Evolutionary conservation across 2,888 invertebrate genomes (phyloP), one percentile per base, ranked within the genome.

Genomic region (Sphinx pinastri): DNA sequence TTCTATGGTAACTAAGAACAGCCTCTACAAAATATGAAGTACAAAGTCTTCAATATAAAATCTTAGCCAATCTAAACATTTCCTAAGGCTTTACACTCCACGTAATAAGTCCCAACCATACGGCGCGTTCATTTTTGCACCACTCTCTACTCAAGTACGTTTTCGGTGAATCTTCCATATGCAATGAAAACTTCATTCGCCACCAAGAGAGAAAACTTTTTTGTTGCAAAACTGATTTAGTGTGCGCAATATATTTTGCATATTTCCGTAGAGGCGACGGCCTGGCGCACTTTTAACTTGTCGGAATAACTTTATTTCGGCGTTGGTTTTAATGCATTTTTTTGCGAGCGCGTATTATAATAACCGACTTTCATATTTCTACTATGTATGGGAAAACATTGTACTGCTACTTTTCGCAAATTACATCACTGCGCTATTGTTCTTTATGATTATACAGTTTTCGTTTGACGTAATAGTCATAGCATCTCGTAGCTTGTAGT

Each of bases 231-330:
- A 75, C 76, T 78, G 77, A 78, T 78, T 78, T 82, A 84, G 79
- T 84, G 76, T 79, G 77, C 81, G 82, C 82, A 85, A 84, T 83
- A 86, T 83, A 85, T 85, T 86, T 84, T 76, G 73, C 78, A 78
- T 76, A 76, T 78, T 78, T 78, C 75, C 80, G 57, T 69, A 71
- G 73, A 75, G 74, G 76, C 78, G 75, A 72, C 81, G 76, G 79
- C 76, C 77, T 77, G 77, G 81, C 78, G 81, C 79, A 81, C 81
- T 83, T 85, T 86, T 82, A 82, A 85, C 84, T 86, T 83, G 73
- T 76, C 79, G 77, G 75, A 84, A 84, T 84, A 87, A 90, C 83
- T 85, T 86, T 86, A 88, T 86, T 87, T 83, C 74, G 82, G 84
- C 82, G 83, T 86, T 81, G 81, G 74, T 81, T 82, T 83, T 81